Conservation (phyloP, 2,113 vertebrate genomes). For the Australoheros scitulus region DNA sequence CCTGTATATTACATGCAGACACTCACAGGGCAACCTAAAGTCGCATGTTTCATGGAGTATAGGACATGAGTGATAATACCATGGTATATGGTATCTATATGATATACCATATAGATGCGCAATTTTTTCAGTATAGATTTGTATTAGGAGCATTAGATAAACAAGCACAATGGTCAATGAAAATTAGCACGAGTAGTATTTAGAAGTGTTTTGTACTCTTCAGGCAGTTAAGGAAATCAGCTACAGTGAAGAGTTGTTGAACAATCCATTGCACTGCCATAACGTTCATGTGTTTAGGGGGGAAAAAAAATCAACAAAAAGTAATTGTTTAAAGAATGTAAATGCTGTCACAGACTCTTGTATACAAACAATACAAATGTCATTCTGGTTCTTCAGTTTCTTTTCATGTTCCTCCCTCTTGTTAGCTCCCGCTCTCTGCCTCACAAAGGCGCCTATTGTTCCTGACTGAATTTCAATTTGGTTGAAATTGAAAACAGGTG, state of each 20-base stretch:
- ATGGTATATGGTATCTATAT: no score
- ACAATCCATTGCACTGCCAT: not conserved
- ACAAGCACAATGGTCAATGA: not conserved
- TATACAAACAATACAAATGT: constrained; percentile 25
- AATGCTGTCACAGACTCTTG: not conserved
- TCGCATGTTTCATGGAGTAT: not conserved
- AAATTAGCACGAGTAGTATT: not conserved
- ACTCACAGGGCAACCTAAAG: not conserved
- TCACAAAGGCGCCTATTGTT: constrained; percentile 76
- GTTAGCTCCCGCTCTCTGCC: constrained; percentile 35
- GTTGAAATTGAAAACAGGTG: constrained; percentile 79
- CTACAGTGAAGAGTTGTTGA: not conserved
- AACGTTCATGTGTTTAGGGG: not conserved
- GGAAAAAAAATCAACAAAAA: not conserved
- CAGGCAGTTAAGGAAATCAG: not conserved
- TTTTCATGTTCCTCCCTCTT: constrained; percentile 9
- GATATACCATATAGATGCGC: no score
- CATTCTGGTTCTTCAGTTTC: constrained; percentile 11
- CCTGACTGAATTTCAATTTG: constrained; percentile 64
- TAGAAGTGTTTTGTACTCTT: not conserved
- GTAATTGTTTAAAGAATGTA: not conserved
- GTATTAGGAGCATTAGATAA: not conserved
- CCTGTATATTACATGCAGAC: not conserved
- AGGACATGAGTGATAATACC: not conserved
- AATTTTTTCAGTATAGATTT: not conserved